Conservation (phyloP, 1,140 invertebrate species). For the Semibalanus balanoides region DNA sequence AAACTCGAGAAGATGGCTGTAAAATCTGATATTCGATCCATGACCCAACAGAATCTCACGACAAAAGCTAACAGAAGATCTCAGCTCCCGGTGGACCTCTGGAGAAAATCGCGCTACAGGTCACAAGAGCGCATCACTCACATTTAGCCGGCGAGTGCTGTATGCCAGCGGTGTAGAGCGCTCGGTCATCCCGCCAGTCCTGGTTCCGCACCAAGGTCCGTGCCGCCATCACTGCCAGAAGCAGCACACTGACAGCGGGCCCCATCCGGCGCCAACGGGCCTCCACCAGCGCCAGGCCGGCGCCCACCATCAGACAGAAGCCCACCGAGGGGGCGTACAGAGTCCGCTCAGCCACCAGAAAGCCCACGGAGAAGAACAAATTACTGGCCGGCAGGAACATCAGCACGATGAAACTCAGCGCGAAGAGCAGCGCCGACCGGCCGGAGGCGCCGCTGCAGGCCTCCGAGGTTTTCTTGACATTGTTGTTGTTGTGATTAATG, state of each 20-base stretch:
- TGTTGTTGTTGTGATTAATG: not conserved
- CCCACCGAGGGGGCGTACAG: constrained; percentile 85
- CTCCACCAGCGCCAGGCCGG: constrained; percentile 34
- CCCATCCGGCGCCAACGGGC: not conserved
- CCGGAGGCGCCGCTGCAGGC: too few relatives aligned
- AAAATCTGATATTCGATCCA: too few relatives aligned
- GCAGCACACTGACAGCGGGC: not conserved
- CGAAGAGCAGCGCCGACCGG: not conserved
- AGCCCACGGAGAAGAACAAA: constrained; percentile 72
- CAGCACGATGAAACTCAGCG: not conserved
- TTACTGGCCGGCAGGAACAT: constrained; percentile 60
- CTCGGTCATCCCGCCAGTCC: not conserved
- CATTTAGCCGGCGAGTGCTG: not conserved
- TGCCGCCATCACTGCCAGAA: not conserved
- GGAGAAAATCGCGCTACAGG: too few relatives aligned
- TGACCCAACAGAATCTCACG: too few relatives aligned
- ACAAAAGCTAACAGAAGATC: too few relatives aligned
- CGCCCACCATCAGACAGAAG: constrained; percentile 69
- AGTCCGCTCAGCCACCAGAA: constrained; percentile 79
- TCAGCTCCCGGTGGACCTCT: too few relatives aligned
- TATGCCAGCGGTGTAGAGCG: not conserved
- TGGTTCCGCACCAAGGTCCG: not conserved
- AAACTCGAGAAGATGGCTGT: too few relatives aligned
- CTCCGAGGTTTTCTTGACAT: not conserved
- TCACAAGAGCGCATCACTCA: not conserved